These are phyloP conservation scores for Sisor rabdophorus DNA, from an alignment of 2,113 vertebrate genomes.

Conservation along the genomic window DNA sequence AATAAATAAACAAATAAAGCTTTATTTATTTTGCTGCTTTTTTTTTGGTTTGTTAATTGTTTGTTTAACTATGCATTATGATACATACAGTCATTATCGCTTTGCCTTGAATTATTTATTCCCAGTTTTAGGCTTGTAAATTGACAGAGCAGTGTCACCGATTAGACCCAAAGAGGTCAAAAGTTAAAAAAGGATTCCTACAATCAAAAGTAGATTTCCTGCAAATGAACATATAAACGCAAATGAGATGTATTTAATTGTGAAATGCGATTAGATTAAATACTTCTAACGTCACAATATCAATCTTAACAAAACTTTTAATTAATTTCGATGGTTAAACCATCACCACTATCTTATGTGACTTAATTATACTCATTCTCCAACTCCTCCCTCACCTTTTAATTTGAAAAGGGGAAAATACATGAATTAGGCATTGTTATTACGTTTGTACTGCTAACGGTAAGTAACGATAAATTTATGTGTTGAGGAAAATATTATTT, in stretches of 20 bases:
- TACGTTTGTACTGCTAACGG: constrained; percentile 70
- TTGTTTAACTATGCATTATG: not conserved
- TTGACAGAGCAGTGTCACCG: not conserved
- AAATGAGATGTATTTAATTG: constrained; percentile 72
- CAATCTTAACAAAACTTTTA: constrained; percentile 77
- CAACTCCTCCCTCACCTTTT: constrained; percentile 50
- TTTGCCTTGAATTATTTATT: too few relatives aligned
- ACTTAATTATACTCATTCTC: constrained; percentile 69
- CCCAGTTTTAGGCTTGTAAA: too few relatives aligned
- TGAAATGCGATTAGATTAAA: constrained; percentile 75
- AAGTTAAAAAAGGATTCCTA: not conserved
- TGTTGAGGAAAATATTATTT: constrained; percentile 75
- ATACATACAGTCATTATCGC: too few relatives aligned
- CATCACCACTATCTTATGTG: constrained; percentile 74
- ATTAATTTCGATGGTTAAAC: constrained; percentile 78
- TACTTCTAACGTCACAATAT: constrained; percentile 75
- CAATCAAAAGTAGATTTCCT: constrained; percentile 45
- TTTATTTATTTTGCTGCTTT: not conserved
- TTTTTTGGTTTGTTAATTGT: constrained; percentile 4
- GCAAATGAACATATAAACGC: constrained; percentile 72
- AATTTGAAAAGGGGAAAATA: constrained; percentile 64
- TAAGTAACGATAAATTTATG: constrained; percentile 66
- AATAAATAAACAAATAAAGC: not conserved
- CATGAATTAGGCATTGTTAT: constrained; percentile 74
- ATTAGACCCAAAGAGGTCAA: not conserved